phyloP scores from a whole-genome alignment of 2,888 invertebrate genomes.

The Cordylochernes scorpioides region DNA sequence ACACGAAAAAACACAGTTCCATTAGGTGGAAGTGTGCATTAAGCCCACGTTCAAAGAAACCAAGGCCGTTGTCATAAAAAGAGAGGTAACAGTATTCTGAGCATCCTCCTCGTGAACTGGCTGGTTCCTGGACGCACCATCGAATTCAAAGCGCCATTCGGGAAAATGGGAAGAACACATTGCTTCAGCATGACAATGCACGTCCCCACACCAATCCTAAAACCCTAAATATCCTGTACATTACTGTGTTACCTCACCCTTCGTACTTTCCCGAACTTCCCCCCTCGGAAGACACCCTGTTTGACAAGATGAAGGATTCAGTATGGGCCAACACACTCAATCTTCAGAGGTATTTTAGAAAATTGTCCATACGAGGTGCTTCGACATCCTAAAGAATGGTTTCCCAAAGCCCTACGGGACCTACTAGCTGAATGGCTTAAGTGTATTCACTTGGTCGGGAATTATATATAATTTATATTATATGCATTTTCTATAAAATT shows the following conservation, averaged over 20 bases:
- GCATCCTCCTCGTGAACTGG: constrained; percentile 2
- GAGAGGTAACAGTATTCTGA: constrained; percentile 1
- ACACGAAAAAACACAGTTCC: background rate
- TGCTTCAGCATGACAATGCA: background rate
- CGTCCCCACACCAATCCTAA: background rate
- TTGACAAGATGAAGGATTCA: constrained; percentile 1
- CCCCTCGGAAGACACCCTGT: background rate
- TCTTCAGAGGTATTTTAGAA: no score
- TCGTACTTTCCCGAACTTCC: background rate
- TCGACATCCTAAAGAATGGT: constrained; percentile 1
- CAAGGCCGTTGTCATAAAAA: background rate
- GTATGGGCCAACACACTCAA: background rate
- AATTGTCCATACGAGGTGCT: background rate
- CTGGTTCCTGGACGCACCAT: constrained; percentile 1
- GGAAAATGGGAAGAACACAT: background rate
- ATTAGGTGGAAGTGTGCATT: constrained; percentile 1
- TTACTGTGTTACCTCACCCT: background rate
- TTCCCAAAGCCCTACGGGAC: constrained; percentile 1
- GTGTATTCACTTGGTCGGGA: constrained; percentile 1
- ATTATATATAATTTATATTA: background rate
- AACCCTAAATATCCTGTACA: background rate
- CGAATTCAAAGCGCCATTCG: background rate
- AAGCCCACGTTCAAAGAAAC: constrained; percentile 1
- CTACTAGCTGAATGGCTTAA: constrained; percentile 1
- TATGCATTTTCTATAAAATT: constrained; percentile 1